A percentile compares a stretch with the other conserved stretches of the same genome.
phyloP scores from a whole-genome alignment of 1,140 invertebrate species.

The Proctacanthus coquilletti region DNA sequence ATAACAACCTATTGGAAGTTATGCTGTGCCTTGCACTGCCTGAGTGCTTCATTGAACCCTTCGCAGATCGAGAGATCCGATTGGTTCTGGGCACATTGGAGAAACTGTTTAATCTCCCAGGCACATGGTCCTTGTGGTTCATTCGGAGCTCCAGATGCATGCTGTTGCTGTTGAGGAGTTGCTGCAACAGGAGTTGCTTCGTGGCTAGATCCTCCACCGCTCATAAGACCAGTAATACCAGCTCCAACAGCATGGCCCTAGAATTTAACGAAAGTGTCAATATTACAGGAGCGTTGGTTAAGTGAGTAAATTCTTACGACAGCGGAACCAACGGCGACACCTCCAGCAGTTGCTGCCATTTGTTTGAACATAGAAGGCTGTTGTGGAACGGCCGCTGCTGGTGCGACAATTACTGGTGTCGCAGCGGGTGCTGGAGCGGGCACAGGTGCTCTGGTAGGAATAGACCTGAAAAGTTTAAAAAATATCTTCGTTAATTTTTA shows the following conservation, averaged over 20 bases:
- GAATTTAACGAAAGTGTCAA: conserved; percentile 6
- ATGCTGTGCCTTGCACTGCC: conserved; percentile 61
- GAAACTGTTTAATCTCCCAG: conserved; percentile 82
- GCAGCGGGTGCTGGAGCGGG: conserved; percentile 15
- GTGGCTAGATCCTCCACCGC: conserved; percentile 44
- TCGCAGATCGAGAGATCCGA: conserved; percentile 72
- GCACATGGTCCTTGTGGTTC: conserved; percentile 54
- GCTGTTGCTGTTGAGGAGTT: conserved; percentile 19
- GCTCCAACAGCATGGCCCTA: conserved; percentile 72
- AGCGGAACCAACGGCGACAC: conserved; percentile 75
- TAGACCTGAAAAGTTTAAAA: conserved; percentile 10
- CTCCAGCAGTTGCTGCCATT: conserved; percentile 83
- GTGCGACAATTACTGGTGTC: conserved; percentile 11
- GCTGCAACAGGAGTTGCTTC: conserved; percentile 27
- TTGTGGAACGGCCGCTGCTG: conserved; percentile 8
- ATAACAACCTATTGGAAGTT: conserved; percentile 25
- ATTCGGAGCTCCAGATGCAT: conserved; percentile 31
- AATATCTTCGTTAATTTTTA: too few relatives aligned
- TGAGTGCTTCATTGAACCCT: conserved; percentile 84
- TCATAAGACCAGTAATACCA: conserved; percentile 69
- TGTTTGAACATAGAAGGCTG: conserved; percentile 34
- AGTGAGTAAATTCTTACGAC: conserved; percentile 36
- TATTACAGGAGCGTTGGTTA: not conserved
- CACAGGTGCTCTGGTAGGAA: conserved; percentile 8
- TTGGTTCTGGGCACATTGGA: conserved; percentile 74